phyloP scores from a whole-genome alignment of 2,888 invertebrate genomes.

The Euplagia quadripunctaria region DNA sequence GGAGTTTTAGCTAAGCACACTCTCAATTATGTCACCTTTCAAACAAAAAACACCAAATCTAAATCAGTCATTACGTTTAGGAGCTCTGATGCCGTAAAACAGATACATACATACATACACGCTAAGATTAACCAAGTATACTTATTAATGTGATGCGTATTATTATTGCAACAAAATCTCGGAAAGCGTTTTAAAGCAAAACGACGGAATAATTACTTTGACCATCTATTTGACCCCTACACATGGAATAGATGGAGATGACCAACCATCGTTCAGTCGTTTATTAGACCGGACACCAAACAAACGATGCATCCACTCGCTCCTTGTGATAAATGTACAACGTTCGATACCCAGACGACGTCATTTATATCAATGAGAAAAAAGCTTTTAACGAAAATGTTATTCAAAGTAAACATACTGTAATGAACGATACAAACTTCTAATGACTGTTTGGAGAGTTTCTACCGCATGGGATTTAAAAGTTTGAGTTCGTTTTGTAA shows the following conservation, averaged over 20 bases:
- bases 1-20: too few species aligned
- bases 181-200: neutral
- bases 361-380: slow-evolving; percentile 84
- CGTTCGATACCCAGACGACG: slow-evolving; percentile 70
- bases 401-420: slow-evolving; percentile 66
- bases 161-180: neutral
- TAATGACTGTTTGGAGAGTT: slow-evolving; percentile 51
- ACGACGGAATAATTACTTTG: slow-evolving; percentile 20
- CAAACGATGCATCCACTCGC: slow-evolving; percentile 65
- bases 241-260: slow-evolving; percentile 57
- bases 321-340: slow-evolving; percentile 74
- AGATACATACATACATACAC: too few species aligned
- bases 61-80: too few species aligned
- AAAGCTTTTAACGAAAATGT: slow-evolving; percentile 79
- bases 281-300: slow-evolving; percentile 64
- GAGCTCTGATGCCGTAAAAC: too few species aligned
- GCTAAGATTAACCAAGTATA: neutral
- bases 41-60: too few species aligned
- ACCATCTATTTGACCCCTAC: slow-evolving; percentile 2
- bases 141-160: neutral
- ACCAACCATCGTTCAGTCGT: slow-evolving; percentile 56
- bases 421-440: slow-evolving; percentile 59
- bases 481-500: slow-evolving; percentile 22
- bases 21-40: too few species aligned
- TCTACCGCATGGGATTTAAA: slow-evolving; percentile 29